Evolutionary conservation across 1,140 invertebrate species (phyloP), one percentile per base, ranked within the genome.

Genomic region (Temnothorax curvispinosus): DNA sequence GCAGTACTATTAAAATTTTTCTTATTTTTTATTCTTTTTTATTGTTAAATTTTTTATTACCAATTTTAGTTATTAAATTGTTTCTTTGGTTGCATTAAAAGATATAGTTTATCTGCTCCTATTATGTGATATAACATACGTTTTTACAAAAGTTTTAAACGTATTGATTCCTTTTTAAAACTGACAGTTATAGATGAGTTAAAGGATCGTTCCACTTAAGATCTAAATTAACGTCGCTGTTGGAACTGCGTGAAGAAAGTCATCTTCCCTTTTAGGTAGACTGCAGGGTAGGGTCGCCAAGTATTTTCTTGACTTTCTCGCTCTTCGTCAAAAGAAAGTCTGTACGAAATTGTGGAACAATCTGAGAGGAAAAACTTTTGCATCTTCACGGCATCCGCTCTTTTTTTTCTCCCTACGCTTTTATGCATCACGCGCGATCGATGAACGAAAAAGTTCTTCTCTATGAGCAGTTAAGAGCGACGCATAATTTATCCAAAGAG

Each of bases 401-500:
- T 18, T 50, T 81, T 71, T 56, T 44, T 35, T 44, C 15, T 1
- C 1, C 9, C 32, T 47, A n/a, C 32, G 7, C n/a, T 67, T 81
- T 81, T 81, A 56, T 81, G 50, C 62, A 38, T 41, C 65, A 35
- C 32, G 44, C 15, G 13, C 77, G 64, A 81, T 81, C 69, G 54
- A 64, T 84, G 69, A 18, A 38, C 21, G 38, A 50, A 62, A 62
- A 74, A 74, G 67, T 84, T 84, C 62, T 58, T 56, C 69, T 56
- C 41, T 75, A 75, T 60, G 80, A 84, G 69, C 67, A 38, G 80
- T 84, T 84, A 75, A 84, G 69, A 74, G 54, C 69, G 56, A 3
- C 67, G 54, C 69, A 74, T 84, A 84, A 84, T 74, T 74, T 84
- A 84, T 84, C 69, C 80, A 38, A 50, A 52, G 65, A 32, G 54